phyloP scores from a whole-genome alignment of 2,888 invertebrate species.

The Creontiades dilutus region DNA sequence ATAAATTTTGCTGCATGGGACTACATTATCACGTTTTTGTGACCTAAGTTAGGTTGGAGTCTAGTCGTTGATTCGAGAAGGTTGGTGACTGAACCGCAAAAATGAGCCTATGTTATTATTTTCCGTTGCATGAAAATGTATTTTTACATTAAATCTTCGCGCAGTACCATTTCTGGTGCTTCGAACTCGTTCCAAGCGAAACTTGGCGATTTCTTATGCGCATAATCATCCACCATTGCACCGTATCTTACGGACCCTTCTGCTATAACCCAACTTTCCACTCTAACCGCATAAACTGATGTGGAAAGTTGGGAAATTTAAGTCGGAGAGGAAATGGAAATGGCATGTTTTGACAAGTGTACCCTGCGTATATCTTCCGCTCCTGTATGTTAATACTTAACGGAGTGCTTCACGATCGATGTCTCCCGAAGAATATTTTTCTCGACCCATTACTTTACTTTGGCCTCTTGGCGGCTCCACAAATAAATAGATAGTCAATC shows the following conservation, averaged over 20 bases:
- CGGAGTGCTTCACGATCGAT: constrained; percentile 54
- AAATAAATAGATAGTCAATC: too few species aligned
- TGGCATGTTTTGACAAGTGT: constrained; percentile 68
- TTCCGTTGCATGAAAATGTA: constrained; percentile 18
- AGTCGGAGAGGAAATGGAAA: constrained; percentile 64
- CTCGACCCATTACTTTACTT: constrained; percentile 10
- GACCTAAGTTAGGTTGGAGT: background rate
- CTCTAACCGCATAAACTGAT: constrained; percentile 66
- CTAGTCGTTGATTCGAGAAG: background rate
- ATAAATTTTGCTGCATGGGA: too few species aligned
- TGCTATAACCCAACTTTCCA: constrained; percentile 53
- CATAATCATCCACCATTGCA: constrained; percentile 68
- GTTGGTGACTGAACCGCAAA: constrained; percentile 13
- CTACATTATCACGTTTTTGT: background rate
- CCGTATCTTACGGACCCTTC: constrained; percentile 55
- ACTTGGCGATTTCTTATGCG: constrained; percentile 58
- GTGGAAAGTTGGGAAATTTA: constrained; percentile 68
- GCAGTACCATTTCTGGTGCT: background rate
- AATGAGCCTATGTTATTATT: background rate
- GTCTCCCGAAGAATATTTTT: constrained; percentile 35
- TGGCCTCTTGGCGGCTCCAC: background rate
- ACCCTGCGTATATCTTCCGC: constrained; percentile 65
- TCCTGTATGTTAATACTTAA: constrained; percentile 55
- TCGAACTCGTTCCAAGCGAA: background rate
- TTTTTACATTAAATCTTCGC: constrained; percentile 38